These are phyloP conservation scores for Lamprologus lemairii DNA, from an alignment of 2,113 vertebrate species.

Conservation along the genomic window DNA sequence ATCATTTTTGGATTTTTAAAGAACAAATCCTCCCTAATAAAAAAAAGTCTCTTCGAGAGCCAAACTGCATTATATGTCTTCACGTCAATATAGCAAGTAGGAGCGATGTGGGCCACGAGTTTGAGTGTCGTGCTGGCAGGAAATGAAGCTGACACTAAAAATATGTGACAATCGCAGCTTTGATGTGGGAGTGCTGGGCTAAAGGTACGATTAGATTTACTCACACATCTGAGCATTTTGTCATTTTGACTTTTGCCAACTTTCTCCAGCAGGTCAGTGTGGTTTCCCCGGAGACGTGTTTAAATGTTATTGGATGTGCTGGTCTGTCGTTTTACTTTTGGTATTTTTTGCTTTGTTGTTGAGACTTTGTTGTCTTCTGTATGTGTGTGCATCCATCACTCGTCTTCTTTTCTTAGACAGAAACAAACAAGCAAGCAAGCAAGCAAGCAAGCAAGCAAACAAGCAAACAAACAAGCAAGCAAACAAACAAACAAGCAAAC, in stretches of 20 bases:
- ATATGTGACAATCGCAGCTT: background rate
- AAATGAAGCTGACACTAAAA: background rate
- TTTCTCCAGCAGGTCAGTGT: background rate
- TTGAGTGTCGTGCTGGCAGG: rapidly evolving
- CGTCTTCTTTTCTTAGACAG: background rate
- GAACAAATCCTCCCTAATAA: background rate
- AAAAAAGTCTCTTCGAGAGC: background rate
- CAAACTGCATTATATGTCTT: background rate
- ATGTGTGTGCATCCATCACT: rapidly evolving
- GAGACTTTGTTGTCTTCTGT: background rate
- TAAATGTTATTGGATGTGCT: background rate
- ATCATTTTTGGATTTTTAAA: background rate
- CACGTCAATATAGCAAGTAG: background rate
- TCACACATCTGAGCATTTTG: background rate
- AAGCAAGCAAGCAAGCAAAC: rapidly evolving
- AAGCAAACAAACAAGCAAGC: rapidly evolving
- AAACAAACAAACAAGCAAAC: rapidly evolving
- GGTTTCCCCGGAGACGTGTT: background rate
- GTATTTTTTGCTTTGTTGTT: background rate
- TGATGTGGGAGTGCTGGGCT: background rate
- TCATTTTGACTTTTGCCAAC: background rate
- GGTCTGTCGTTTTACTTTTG: background rate
- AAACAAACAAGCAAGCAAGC: rapidly evolving
- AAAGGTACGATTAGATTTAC: background rate
- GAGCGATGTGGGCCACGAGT: background rate